Conservation (phyloP, 1,140 invertebrate species). For the Heliconius congener region DNA sequence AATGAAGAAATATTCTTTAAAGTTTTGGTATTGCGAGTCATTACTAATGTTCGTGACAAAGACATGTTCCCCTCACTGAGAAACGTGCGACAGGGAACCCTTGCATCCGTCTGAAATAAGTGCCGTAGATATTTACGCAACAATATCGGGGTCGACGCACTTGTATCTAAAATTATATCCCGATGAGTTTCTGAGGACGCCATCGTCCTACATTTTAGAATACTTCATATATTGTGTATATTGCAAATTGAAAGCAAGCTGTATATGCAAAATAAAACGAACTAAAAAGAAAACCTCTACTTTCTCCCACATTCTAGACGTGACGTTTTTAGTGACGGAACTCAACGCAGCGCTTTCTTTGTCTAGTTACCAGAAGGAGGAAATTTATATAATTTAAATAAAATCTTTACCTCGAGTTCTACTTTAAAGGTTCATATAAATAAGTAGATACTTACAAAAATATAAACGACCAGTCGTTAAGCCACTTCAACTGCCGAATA, state of each 20-base stretch:
- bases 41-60: too few species aligned
- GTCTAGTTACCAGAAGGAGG: neutral
- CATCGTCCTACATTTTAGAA: neutral
- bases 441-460: too few species aligned
- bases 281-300: neutral
- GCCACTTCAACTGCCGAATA: too few species aligned
- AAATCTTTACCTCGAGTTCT: too few species aligned
- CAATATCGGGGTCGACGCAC: conserved; percentile 10
- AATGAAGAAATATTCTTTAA: too few species aligned
- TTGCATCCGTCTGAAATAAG: neutral
- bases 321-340: neutral
- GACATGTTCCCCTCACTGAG: neutral
- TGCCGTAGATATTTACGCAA: conserved; percentile 16
- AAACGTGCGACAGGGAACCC: neutral
- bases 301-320: neutral
- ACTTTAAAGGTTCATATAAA: too few species aligned
- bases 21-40: too few species aligned
- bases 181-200: neutral
- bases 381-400: too few species aligned
- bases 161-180: conserved; percentile 18
- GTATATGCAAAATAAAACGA: too few species aligned
- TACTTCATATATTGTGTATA: neutral
- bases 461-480: too few species aligned
- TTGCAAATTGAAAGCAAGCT: too few species aligned
- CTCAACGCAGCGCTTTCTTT: neutral